Conservation (phyloP, 2,797 vertebrate genomes). For the Scleropages formosus region DNA sequence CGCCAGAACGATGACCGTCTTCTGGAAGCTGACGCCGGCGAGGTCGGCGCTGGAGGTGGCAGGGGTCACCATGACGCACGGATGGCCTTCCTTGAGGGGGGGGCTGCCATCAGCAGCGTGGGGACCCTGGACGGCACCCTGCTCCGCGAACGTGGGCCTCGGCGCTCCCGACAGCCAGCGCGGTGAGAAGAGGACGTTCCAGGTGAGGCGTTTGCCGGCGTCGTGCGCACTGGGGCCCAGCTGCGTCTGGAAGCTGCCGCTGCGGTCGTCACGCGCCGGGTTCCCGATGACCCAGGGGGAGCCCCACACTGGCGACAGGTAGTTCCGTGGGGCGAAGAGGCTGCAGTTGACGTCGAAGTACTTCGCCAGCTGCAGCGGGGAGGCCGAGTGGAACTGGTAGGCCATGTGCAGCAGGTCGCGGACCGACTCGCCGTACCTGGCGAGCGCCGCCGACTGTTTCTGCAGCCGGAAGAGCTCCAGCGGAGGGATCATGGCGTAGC, state of each 20-base stretch:
- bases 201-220: slow-evolving; percentile 82
- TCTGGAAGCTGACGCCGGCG: slow-evolving; percentile 92
- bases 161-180: slow-evolving; percentile 88
- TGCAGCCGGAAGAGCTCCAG: slow-evolving; percentile 90
- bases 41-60: slow-evolving; percentile 87
- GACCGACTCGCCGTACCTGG: slow-evolving; percentile 72
- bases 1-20: slow-evolving; percentile 85
- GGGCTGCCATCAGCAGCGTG: slow-evolving; percentile 66
- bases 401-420: slow-evolving; percentile 88
- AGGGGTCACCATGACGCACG: slow-evolving; percentile 85
- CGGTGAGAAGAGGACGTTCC: slow-evolving; percentile 93
- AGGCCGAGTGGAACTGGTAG: slow-evolving; percentile 93
- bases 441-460: slow-evolving; percentile 79
- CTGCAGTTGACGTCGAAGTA: slow-evolving; percentile 94
- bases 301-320: slow-evolving; percentile 87
- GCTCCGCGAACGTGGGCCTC: slow-evolving; percentile 79
- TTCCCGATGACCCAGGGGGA: slow-evolving; percentile 92
- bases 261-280: slow-evolving; percentile 91
- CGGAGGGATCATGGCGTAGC: slow-evolving; percentile 90
- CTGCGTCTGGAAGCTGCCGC: slow-evolving; percentile 93
- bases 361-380: slow-evolving; percentile 86
- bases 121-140: slow-evolving; percentile 73
- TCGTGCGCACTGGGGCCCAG: slow-evolving; percentile 89
- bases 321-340: slow-evolving; percentile 92
- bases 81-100: slow-evolving; percentile 62